Evolutionary conservation across 2,113 vertebrate genomes (phyloP).

Genomic region (Urocynchramus pylzowi): DNA sequence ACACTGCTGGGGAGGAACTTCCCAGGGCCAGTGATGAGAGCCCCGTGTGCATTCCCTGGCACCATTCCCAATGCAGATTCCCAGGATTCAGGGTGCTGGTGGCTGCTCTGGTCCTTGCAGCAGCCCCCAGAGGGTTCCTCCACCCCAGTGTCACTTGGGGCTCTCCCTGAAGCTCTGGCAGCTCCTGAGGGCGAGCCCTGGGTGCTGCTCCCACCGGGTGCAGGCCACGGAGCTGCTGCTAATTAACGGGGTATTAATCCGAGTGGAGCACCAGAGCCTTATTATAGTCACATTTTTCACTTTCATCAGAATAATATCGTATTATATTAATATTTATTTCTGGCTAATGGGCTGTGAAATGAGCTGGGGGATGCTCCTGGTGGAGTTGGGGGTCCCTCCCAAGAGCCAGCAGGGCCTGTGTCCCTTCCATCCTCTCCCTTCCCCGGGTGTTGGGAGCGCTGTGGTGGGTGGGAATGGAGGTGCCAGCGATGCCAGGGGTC

Average conservation of each 20-base stretch:
- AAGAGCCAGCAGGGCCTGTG: not conserved
- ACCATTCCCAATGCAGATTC: rapidly evolving
- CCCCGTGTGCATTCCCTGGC: rapidly evolving
- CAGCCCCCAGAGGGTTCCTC: not conserved
- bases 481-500: not conserved
- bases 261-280: not conserved
- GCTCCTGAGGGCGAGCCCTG: not conserved
- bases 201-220: not conserved
- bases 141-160: rapidly evolving
- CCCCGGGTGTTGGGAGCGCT: rapidly evolving
- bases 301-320: slow-evolving; percentile 45
- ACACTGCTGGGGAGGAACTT: rapidly evolving
- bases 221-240: slow-evolving; percentile 29
- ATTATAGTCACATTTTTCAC: slow-evolving; percentile 62
- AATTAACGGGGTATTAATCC: slow-evolving; percentile 57
- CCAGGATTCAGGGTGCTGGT: not conserved
- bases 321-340: slow-evolving; percentile 68
- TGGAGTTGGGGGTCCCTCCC: not conserved
- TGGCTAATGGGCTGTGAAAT: slow-evolving; percentile 34
- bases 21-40: not conserved
- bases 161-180: not conserved
- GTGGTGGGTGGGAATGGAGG: not conserved
- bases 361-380: not conserved
- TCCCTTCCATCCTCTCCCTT: not conserved
- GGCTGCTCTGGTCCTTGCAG: not conserved